A percentile compares a stretch with the other conserved stretches of the same genome.
Conservation (phyloP, 2,113 vertebrate genomes). For the Pangasianodon gigas region DNA sequence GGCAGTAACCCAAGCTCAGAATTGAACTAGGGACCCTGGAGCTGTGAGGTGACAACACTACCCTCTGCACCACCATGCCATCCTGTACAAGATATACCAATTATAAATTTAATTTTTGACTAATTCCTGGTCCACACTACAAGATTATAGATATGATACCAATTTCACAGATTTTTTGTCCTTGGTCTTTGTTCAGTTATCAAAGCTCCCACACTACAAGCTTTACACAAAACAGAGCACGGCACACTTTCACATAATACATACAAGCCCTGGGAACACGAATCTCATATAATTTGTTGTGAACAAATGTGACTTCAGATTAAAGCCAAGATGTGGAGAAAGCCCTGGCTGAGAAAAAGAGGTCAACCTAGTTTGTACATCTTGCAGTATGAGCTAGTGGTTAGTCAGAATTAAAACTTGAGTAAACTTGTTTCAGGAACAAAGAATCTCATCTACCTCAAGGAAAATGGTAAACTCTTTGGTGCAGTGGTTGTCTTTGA, state of each 20-base stretch:
- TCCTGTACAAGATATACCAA: not conserved
- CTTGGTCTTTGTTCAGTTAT: not conserved
- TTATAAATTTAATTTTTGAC: not conserved
- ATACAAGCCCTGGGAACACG: not conserved
- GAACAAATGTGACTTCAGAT: not conserved
- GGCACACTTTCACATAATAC: not conserved
- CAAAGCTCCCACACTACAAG: not conserved
- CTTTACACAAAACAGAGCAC: not conserved
- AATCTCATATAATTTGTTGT: not conserved
- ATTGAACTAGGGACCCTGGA: not conserved
- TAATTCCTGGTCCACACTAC: not conserved
- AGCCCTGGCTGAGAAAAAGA: not conserved
- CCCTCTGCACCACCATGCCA: not conserved
- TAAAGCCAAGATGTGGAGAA: not conserved
- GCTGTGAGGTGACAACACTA: not conserved
- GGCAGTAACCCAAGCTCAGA: not conserved
- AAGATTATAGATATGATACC: not conserved
- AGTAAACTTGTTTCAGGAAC: not conserved
- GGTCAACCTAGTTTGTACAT: not conserved
- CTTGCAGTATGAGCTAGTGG: not conserved
- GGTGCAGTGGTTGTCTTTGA: constrained; percentile 18
- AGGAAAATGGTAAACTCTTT: constrained; percentile 2
- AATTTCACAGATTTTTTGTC: not conserved
- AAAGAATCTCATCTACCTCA: not conserved
- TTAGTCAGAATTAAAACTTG: not conserved